Base-by-base conservation (phyloP, 2,888 invertebrate species). In the Nemotelus nigrinus region DNA sequence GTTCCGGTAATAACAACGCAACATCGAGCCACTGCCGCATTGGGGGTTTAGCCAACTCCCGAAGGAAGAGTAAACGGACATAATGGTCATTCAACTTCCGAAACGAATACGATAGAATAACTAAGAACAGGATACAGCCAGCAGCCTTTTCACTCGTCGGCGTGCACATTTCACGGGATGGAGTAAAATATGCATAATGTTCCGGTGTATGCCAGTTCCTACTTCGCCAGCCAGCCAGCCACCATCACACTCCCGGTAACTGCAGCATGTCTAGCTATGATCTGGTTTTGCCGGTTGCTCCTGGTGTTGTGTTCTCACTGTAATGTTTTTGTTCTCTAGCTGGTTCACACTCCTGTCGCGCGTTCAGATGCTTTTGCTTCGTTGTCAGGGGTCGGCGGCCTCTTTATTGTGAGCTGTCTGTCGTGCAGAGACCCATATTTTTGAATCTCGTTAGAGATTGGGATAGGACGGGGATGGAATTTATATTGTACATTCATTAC, bases 391-490 rank as follows among this genome's bases (percentile, higher is more conserved):
- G 74, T 74, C 74, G 74, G 60, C 53, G 50, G 47, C 74, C 74
- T 74, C 60, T 74, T 74, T 60, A 74, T 60, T 74, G 74, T 63
- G 48, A 70, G 48, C 47, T 57, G 60, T 74, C 75, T 75, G 71
- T 53, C 77, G 48, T 67, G 68, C 77, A 70, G 77, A 76, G 79
- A 79, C 79, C 79, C 79, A 79, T 79, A 79, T 79, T 79, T 77
- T 76, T 74, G 75, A 77, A 77, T 75, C 75, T 76, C 53, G 77
- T 64, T 74, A 77, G 68, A 60, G 78, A 67, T 79, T 79, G 79
- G 79, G 79, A 79, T 79, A 79, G 79, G 77, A 70, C 79, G 77
- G 64, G 79, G 70, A 77, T 77, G 75, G 75, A 77, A 79, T 71
- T 79, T 77, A 74, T 79, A 77, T 77, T 74, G 70, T 63, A 68